Evolutionary conservation across 2,113 vertebrate species (phyloP), one percentile per base, ranked within the genome.

Genomic region (Upupa epops): DNA sequence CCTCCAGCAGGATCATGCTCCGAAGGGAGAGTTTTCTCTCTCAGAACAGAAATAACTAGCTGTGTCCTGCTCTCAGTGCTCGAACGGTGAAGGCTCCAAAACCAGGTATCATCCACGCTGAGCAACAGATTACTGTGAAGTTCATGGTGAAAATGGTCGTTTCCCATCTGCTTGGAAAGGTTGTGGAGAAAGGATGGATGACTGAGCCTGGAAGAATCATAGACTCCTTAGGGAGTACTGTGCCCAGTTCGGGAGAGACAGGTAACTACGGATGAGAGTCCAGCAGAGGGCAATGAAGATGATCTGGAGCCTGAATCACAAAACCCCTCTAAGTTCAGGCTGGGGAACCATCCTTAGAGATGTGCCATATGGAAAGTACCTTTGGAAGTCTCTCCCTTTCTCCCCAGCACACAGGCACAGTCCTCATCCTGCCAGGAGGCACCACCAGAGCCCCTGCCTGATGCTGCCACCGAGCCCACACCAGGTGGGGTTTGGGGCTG

Each of bases 381-480:
- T n/a, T 5, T 37, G 60, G 18, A 25, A 76, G 17, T 83, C 13
- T 61, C 6, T 24, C 29, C 56, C 37, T 7, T 3, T 7, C 6
- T 6, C 34, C 17, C 4, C 37, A 42, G 19, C 69, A 52, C 54
- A 48, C 14, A 55, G 31, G 20, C 61, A 45, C 1, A 0, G 28
- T 21, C 20, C 15, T 48, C 6, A 0, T 65, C 51, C 52, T 65
- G 45, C 36, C 17, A 10, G 40, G 54, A 63, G 28, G 25, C 31
- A 24, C 36, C 6, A 1, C 22, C 32, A 19, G 54, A 79, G 31
- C 25, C 8, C 45, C 34, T 1, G 1, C 13, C 6, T 3, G 7
- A 63, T 0, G 4, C 22, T 5, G 37, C 7, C 3, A 5, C 31
- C 83, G n/a, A 79, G 25, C 32, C 54, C 0, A 0, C 14, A 68